Evolutionary conservation across 2,888 invertebrate species (phyloP), one percentile per base, ranked within the genome.

Genomic region (Lacanobia oleracea): DNA sequence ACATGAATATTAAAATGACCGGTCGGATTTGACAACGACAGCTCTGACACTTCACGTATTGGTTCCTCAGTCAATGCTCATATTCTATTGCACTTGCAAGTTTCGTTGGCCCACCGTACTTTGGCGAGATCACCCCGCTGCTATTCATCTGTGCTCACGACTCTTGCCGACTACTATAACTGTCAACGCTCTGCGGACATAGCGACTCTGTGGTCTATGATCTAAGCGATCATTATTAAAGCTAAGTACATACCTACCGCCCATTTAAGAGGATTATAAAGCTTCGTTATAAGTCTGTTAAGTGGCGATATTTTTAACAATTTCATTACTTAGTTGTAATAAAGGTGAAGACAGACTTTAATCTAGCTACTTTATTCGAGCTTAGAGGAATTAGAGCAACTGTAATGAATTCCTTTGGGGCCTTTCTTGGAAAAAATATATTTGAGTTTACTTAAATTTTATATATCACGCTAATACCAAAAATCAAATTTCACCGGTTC

Each of bases 191-290:
- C 33, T 33, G 33, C 33, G 33, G 33, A 33, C 33, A 4, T 6
- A 33, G 21, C 7, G 1, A 21, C n/a, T 59, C 59, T n/a, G 1
- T 59, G 14, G 14, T 59, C 59, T 59, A 12, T 40, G 40, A 16
- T 59, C 59, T 27, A 62, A 73, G 56, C 67, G 23, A 67, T 56
- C 54, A 37, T 67, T 73, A 66, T 66, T 62, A 23, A 45, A 56
- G 62, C 51, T 53, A 67, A 74, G 76, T 68, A 68, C 76, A 27
- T 65, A 65, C 69, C 54, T 57, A 53, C 27, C 50, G 45, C 48
- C 53, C 51, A 61, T 66, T 72, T 74, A 79, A 74, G 66, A 67
- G 53, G 72, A 82, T 84, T 84, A 84, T 76, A 61, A 77, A 70
- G 56, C 68, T 73, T 45, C 60, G 33, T 67, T 72, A 37, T 71